These are phyloP conservation scores for Endomychus coccineus DNA, from an alignment of 2,888 invertebrate species.

Conservation along the genomic window DNA sequence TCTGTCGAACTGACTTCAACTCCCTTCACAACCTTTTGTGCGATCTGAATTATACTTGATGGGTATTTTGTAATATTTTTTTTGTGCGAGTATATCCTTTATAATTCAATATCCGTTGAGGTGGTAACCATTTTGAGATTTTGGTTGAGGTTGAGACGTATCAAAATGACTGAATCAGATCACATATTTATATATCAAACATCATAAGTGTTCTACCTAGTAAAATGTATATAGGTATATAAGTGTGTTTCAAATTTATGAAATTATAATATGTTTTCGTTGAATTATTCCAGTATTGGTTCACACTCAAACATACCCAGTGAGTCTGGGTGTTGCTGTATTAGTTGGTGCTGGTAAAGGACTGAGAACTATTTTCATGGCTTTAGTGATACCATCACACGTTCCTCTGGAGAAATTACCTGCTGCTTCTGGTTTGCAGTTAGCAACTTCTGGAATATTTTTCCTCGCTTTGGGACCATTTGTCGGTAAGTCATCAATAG, in stretches of 20 bases:
- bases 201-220: no score
- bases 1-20: no score
- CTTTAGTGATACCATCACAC: constrained; percentile 63
- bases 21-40: no score
- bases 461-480: constrained; percentile 57
- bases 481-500: constrained; percentile 48
- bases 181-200: no score
- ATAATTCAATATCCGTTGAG: no score
- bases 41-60: no score
- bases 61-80: no score
- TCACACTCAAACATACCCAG: constrained; percentile 50
- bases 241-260: neutral
- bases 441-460: constrained; percentile 58
- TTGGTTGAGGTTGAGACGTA: no score
- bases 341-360: constrained; percentile 66
- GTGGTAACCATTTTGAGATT: no score
- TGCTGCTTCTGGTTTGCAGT: constrained; percentile 62
- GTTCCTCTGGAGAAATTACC: constrained; percentile 63
- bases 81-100: no score
- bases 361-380: constrained; percentile 65
- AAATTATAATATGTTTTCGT: neutral
- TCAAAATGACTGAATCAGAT: no score
- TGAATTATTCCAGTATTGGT: constrained; percentile 55
- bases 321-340: constrained; percentile 53
- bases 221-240: no score